Conservation (phyloP, 2,797 vertebrate species). For the Chrosomus eos region DNA sequence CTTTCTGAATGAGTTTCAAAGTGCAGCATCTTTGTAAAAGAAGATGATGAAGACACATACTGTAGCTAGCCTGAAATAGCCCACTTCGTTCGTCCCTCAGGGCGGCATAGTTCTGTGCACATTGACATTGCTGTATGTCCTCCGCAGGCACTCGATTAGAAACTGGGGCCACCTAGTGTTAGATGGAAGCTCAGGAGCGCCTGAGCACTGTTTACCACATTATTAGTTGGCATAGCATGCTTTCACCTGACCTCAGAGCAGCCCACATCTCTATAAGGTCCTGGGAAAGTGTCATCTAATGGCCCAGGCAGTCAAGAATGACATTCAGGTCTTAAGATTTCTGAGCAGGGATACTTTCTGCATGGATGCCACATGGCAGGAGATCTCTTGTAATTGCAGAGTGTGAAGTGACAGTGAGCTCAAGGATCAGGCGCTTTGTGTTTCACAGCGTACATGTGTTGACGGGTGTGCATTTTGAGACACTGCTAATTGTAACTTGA, state of each 20-base stretch:
- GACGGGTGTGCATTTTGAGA: conserved; percentile 13
- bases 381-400: conserved; percentile 66
- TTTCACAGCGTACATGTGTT: conserved; percentile 28
- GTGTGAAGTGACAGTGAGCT: conserved; percentile 70
- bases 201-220: conserved; percentile 43
- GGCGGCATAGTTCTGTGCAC: conserved; percentile 1
- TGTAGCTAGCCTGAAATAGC: conserved; percentile 63
- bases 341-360: conserved; percentile 71
- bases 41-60: conserved; percentile 55
- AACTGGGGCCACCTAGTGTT: conserved; percentile 45
- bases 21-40: conserved; percentile 43
- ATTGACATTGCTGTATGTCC: conserved; percentile 26
- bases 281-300: conserved; percentile 56
- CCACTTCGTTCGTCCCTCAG: conserved; percentile 30
- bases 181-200: conserved; percentile 25
- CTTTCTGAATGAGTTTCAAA: not conserved
- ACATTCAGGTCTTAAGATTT: conserved; percentile 57
- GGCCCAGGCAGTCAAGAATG: conserved; percentile 57
- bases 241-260: conserved; percentile 61
- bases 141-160: conserved; percentile 7
- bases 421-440: conserved; percentile 50
- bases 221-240: conserved; percentile 54
- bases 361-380: conserved; percentile 63
- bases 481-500: not conserved
- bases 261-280: conserved; percentile 51